A percentile compares a stretch with the other conserved stretches of the same genome.
These are phyloP conservation scores for Eupeodes corollae DNA, from an alignment of 1,140 invertebrate species.

Conservation along the genomic window DNA sequence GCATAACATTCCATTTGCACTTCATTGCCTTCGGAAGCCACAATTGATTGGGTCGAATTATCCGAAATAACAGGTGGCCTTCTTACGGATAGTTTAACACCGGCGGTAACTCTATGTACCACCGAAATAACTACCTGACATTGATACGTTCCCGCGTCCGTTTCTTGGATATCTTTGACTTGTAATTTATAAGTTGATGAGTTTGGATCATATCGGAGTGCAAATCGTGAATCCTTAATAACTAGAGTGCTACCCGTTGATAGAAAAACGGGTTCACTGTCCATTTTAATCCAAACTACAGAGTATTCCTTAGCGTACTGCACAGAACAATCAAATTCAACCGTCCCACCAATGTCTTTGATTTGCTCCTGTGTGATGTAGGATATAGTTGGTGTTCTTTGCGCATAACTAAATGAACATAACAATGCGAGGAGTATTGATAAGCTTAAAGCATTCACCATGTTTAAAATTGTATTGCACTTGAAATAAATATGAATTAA, in stretches of 20 bases:
- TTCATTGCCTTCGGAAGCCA: slow-evolving; percentile 67
- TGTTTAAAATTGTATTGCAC: no score
- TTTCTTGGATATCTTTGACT: slow-evolving; percentile 92
- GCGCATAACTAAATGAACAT: slow-evolving; percentile 29
- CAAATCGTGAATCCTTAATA: slow-evolving; percentile 74
- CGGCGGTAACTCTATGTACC: slow-evolving; percentile 65
- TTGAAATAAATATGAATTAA: no score
- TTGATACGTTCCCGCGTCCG: slow-evolving; percentile 76
- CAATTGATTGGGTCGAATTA: slow-evolving; percentile 77
- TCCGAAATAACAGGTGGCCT: slow-evolving; percentile 83
- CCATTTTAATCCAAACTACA: slow-evolving; percentile 68
- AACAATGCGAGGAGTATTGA: no score
- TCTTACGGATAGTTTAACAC: slow-evolving; percentile 72
- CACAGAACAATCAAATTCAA: slow-evolving; percentile 78
- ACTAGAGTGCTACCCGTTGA: slow-evolving; percentile 71
- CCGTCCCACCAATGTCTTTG: slow-evolving; percentile 78
- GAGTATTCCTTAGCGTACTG: slow-evolving; percentile 79
- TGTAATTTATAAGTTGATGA: slow-evolving; percentile 71
- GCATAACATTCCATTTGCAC: slow-evolving; percentile 81
- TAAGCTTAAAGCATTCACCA: no score
- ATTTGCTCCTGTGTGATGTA: slow-evolving; percentile 86
- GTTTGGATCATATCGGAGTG: slow-evolving; percentile 65
- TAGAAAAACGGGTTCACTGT: slow-evolving; percentile 41
- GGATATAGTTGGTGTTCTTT: slow-evolving; percentile 80
- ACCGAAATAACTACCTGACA: slow-evolving; percentile 75